phyloP scores from a whole-genome alignment of 2,113 vertebrate species.

The Corynorhinus townsendii region DNA sequence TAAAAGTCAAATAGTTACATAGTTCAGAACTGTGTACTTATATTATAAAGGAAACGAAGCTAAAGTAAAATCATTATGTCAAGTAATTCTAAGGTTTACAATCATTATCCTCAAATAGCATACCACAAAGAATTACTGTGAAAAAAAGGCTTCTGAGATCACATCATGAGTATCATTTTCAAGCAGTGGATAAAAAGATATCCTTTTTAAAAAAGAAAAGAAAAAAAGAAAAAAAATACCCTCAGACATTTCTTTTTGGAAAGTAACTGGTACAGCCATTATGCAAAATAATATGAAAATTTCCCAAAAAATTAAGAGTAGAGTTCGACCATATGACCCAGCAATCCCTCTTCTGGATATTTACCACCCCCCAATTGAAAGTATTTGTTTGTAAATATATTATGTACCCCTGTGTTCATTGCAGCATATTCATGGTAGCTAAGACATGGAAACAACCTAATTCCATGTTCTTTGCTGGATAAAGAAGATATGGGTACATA shows the following conservation, averaged over 20 bases:
- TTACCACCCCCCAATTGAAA: background rate
- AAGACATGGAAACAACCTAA: background rate
- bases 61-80: conserved; percentile 25
- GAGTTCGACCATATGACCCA: background rate
- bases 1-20: conserved; percentile 34
- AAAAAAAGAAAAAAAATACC: background rate
- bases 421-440: background rate
- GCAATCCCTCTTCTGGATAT: background rate
- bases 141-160: background rate
- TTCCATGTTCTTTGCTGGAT: background rate
- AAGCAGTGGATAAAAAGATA: background rate
- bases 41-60: conserved; percentile 31
- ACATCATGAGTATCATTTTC: conserved; percentile 4
- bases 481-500: background rate
- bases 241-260: background rate
- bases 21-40: background rate
- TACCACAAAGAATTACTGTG: conserved; percentile 22
- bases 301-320: background rate
- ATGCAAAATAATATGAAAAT: background rate
- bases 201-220: background rate
- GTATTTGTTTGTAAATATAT: background rate
- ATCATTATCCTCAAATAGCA: conserved; percentile 1
- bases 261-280: background rate
- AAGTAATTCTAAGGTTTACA: conserved; percentile 16
- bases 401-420: background rate